Evolutionary conservation across 2,113 vertebrate species (phyloP).

Genomic region (Hyla sarda): DNA sequence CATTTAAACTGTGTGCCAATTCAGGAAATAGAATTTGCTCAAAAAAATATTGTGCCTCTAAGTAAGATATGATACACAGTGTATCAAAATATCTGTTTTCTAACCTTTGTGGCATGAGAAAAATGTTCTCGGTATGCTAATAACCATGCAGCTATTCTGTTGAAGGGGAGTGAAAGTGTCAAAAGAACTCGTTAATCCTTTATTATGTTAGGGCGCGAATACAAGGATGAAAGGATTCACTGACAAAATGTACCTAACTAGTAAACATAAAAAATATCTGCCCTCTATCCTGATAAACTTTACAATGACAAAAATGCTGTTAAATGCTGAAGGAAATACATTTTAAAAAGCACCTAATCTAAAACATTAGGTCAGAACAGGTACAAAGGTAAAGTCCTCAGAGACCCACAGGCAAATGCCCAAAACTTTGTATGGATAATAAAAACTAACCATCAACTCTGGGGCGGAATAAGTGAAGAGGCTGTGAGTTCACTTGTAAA

Average conservation of each 20-base stretch:
- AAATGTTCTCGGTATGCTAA: conserved; percentile 24
- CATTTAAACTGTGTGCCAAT: too few relatives aligned
- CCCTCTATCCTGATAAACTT: conserved; percentile 15
- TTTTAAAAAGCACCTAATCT: neutral
- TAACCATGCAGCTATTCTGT: conserved; percentile 1
- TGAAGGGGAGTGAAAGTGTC: conserved; percentile 20
- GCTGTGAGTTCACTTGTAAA: too few relatives aligned
- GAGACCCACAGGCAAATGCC: conserved; percentile 23
- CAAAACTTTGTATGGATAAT: too few relatives aligned
- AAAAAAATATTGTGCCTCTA: too few relatives aligned
- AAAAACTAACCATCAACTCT: too few relatives aligned
- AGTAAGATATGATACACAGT: too few relatives aligned
- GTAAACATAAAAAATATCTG: neutral
- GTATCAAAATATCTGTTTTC: conserved; percentile 1
- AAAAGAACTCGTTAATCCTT: neutral
- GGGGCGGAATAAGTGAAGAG: too few relatives aligned
- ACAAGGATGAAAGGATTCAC: conserved; percentile 17
- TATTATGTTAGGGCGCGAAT: conserved; percentile 6
- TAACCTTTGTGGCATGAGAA: neutral
- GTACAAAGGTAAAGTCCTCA: neutral
- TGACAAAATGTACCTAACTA: conserved; percentile 24
- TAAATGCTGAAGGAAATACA: neutral
- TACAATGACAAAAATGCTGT: neutral
- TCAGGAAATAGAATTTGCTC: too few relatives aligned
- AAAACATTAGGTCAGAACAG: neutral